A percentile compares a stretch with the other conserved stretches of the same genome.
Conservation (phyloP, 1,140 invertebrate species). For the Samia ricini region DNA sequence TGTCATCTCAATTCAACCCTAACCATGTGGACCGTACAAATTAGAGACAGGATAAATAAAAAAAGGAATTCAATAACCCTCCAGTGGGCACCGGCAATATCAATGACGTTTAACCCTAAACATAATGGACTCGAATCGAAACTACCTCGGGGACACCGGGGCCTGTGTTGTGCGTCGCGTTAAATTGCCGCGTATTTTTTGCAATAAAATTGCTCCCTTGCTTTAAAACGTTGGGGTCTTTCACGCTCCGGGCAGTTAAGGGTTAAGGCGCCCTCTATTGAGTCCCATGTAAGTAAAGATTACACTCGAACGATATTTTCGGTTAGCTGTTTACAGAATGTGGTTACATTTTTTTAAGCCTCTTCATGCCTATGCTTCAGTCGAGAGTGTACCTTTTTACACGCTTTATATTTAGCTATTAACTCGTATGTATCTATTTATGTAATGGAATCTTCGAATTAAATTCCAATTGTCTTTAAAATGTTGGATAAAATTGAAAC, state of each 20-base stretch:
- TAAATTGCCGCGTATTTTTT: constrained; percentile 74
- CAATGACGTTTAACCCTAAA: constrained; percentile 76
- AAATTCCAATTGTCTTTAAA: too few relatives aligned
- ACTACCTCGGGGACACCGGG: constrained; percentile 72
- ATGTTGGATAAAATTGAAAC: too few relatives aligned
- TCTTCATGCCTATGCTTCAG: not conserved
- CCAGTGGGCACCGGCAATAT: constrained; percentile 61
- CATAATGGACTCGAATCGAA: constrained; percentile 71
- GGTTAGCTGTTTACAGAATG: not conserved
- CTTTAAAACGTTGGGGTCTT: constrained; percentile 57
- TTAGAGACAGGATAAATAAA: constrained; percentile 50
- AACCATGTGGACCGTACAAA: constrained; percentile 64
- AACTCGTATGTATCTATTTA: too few relatives aligned
- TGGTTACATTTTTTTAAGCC: not conserved
- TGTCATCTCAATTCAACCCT: constrained; percentile 52
- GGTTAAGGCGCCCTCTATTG: constrained; percentile 25
- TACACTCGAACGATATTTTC: constrained; percentile 10
- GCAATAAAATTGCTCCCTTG: constrained; percentile 62
- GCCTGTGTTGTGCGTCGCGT: constrained; percentile 50
- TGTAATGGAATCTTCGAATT: too few relatives aligned
- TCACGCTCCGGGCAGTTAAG: constrained; percentile 37
- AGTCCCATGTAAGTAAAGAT: constrained; percentile 21
- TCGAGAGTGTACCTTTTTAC: too few relatives aligned
- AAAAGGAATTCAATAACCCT: constrained; percentile 69
- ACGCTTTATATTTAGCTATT: too few relatives aligned